Conservation (phyloP, 2,888 invertebrate genomes). For the Crioceris asparagi region DNA sequence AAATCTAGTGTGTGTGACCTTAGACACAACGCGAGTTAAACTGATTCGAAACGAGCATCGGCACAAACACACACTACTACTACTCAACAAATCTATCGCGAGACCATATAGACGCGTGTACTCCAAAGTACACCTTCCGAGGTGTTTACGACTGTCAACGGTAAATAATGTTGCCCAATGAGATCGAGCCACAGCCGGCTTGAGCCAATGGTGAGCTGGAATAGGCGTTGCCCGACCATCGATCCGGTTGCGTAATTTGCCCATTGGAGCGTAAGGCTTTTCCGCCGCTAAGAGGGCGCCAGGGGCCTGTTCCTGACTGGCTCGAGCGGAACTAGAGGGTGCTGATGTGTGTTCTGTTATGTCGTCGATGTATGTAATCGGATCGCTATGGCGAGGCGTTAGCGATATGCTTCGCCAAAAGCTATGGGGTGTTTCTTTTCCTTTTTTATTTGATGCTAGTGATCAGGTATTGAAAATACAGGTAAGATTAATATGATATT, state of each 20-base stretch:
- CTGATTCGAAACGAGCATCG: no score
- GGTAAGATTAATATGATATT: no score
- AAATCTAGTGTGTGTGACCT: no score
- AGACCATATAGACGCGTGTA: conserved; percentile 13
- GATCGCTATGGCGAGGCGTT: no score
- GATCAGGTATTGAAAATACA: no score
- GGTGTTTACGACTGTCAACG: conserved; percentile 35
- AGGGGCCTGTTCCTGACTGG: conserved; percentile 24
- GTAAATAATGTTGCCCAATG: conserved; percentile 18
- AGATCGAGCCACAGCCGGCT: conserved; percentile 7
- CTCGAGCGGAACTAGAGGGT: conserved; percentile 22
- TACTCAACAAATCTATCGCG: conserved; percentile 29
- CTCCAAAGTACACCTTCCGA: conserved; percentile 31
- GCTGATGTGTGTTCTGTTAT: no score
- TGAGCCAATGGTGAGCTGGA: conserved; percentile 19
- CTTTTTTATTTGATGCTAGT: no score
- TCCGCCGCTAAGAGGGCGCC: conserved; percentile 37
- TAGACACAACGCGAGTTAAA: no score
- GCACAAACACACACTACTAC: conserved; percentile 20
- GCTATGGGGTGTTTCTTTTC: no score
- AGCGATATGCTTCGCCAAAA: no score
- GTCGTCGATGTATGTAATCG: no score
- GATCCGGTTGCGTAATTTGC: conserved; percentile 28
- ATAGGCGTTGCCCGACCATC: conserved; percentile 26
- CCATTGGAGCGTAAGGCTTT: conserved; percentile 36